Conservation (phyloP, 2,797 vertebrate genomes). For the Notoglanidium macrostoma region DNA sequence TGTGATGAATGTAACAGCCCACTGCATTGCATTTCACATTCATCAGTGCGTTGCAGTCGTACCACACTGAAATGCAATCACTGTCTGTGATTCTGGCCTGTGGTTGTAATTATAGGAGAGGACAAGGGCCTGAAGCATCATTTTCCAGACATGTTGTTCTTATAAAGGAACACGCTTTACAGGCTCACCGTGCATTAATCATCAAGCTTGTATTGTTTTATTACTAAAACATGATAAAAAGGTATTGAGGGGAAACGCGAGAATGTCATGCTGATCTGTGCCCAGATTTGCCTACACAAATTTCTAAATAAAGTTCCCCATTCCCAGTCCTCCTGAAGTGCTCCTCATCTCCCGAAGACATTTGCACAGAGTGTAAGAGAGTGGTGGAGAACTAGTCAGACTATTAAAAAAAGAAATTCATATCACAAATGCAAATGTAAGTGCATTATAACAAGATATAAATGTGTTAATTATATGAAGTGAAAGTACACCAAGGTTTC, state of each 20-base stretch:
- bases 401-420: background rate
- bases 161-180: background rate
- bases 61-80: background rate
- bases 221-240: background rate
- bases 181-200: background rate
- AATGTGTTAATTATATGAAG: no score
- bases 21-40: background rate
- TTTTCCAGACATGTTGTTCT: background rate
- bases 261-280: slow-evolving; percentile 14
- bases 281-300: slow-evolving; percentile 31
- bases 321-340: background rate
- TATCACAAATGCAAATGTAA: no score
- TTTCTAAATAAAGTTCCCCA: slow-evolving; percentile 1
- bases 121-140: background rate
- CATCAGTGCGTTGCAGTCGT: background rate
- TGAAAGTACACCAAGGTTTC: background rate
- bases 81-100: background rate
- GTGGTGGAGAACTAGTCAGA: background rate
- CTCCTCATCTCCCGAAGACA: background rate
- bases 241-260: background rate
- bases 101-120: background rate
- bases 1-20: background rate
- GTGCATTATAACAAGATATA: background rate
- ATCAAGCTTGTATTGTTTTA: background rate
- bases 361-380: background rate